These are phyloP conservation scores for Silurus asotus DNA, from an alignment of 2,113 vertebrate genomes.

Conservation along the genomic window DNA sequence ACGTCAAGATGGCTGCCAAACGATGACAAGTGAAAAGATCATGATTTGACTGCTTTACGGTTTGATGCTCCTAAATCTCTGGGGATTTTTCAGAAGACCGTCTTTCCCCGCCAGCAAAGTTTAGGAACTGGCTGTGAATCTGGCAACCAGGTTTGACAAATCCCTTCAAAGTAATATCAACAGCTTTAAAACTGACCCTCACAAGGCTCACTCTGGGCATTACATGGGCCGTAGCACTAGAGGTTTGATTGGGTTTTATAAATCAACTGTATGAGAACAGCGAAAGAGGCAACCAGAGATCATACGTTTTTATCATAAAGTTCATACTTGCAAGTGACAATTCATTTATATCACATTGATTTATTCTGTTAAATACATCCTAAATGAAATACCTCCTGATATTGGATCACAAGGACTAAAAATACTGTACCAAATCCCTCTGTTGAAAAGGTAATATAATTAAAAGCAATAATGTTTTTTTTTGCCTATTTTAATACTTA, in stretches of 20 bases:
- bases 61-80: background rate
- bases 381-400: too few relatives aligned
- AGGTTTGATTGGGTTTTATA: background rate
- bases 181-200: background rate
- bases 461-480: too few relatives aligned
- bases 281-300: background rate
- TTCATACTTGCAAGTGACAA: background rate
- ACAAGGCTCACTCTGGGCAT: background rate
- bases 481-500: too few relatives aligned
- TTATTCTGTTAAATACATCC: background rate
- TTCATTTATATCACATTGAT: background rate
- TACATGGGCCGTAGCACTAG: background rate
- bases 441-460: too few relatives aligned
- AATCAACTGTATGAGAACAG: background rate
- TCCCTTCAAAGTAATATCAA: background rate
- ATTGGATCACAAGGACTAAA: too few relatives aligned
- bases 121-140: background rate
- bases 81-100: background rate
- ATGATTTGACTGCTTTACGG: background rate
- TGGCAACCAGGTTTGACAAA: slow-evolving; percentile 1
- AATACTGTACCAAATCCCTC: too few relatives aligned
- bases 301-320: background rate
- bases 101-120: background rate
- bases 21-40: slow-evolving; percentile 22
- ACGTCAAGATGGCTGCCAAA: slow-evolving; percentile 2